phyloP scores from a whole-genome alignment of 1,140 invertebrate species.

The Oryzaephilus surinamensis region DNA sequence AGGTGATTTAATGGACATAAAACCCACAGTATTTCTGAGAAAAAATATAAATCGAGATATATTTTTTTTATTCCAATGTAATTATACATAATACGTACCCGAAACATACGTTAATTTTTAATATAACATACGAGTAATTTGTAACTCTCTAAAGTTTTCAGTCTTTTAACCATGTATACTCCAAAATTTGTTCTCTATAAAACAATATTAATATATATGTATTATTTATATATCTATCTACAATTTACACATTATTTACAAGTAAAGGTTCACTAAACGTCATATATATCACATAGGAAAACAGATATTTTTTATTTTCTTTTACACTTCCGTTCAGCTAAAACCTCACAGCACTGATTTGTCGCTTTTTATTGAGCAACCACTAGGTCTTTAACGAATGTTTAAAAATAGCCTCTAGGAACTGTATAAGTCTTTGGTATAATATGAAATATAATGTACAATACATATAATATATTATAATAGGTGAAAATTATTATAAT shows the following conservation, averaged over 20 bases:
- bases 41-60: neutral
- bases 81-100: neutral
- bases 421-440: constrained; percentile 29
- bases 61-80: too few relatives aligned
- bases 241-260: constrained; percentile 18
- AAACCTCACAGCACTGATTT: constrained; percentile 20
- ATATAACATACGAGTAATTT: too few relatives aligned
- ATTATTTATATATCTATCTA: constrained; percentile 14
- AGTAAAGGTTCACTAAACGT: constrained; percentile 9
- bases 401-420: constrained; percentile 16
- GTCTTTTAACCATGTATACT: constrained; percentile 28
- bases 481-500: neutral
- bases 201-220: constrained; percentile 9
- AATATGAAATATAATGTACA: neutral
- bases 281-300: constrained; percentile 20
- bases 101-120: neutral
- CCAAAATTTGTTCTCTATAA: constrained; percentile 13
- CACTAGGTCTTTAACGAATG: neutral
- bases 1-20: neutral
- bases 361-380: constrained; percentile 3
- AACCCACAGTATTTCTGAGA: neutral
- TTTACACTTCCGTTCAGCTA: neutral
- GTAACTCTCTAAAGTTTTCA: constrained; percentile 18
- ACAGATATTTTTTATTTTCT: constrained; percentile 9
- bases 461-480: neutral